Base-by-base conservation (phyloP, 2,888 invertebrate genomes). In the Mantis religiosa region DNA sequence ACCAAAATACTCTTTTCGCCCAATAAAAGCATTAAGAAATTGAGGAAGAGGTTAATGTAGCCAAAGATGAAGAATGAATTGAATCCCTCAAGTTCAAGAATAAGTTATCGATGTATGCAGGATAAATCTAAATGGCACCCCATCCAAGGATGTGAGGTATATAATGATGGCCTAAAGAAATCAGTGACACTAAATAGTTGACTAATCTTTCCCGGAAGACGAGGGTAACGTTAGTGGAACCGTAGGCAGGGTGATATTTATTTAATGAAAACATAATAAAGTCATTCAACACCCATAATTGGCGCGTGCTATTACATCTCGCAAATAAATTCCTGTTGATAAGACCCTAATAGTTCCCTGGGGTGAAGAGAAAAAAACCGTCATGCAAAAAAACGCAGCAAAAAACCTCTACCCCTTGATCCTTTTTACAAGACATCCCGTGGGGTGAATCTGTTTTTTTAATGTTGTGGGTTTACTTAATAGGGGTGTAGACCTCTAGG, bases 381-480 rank as follows among this genome's bases (percentile, higher is more conserved):
- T 3, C 27, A 25, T 28, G 20, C 20, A 81, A 86, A 86, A 71
- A 86, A 86, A 54, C 14, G 25, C 28, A 28, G 14, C 28, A 86
- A 86, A 86, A 86, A 86, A 81, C 28, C 2, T n/a, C 54, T 25
- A 20, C 14, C 47, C 54, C 14, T 54, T 54, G 85, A 27, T 28
- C 47, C 54, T 87, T 87, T 82, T 82, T 87, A 87, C 87, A 28
- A 86, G 81, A 86, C 86, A 25, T 28, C 86, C 71, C 86, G 54
- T 86, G 86, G 86, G 86, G 86, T 86, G 86, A 86, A 85, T 86
- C 71, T 86, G 54, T 86, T 86, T 71, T 71, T 71, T 71, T 71
- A 71, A 71, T 71, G 54, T 71, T 86, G 81, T 86, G 71, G 85
- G 85, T 47, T 85, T 54, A 85, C 41, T 7, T 85, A 85, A 85